Evolutionary conservation across 1,140 invertebrate species (phyloP).

Genomic region (Drosophila albomicans): DNA sequence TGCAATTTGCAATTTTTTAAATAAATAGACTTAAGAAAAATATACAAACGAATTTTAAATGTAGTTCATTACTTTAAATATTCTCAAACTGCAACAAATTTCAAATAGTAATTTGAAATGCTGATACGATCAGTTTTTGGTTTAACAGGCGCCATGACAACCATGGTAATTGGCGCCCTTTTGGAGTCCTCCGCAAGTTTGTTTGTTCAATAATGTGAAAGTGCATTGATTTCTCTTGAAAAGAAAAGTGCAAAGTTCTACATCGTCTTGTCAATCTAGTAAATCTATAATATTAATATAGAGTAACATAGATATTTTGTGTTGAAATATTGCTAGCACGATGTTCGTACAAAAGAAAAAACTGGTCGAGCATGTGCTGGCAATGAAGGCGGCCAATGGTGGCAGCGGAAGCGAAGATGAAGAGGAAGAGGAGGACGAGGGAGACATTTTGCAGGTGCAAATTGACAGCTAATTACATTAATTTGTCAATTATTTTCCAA

Average conservation of each 20-base stretch:
- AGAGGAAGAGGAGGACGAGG: constrained; percentile 80
- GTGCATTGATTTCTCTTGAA: constrained; percentile 35
- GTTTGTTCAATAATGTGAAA: constrained; percentile 38
- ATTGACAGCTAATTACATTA: constrained; percentile 26
- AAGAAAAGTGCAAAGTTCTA: constrained; percentile 14
- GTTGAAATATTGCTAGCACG: constrained; percentile 43
- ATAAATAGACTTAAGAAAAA: not conserved
- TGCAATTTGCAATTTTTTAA: not conserved
- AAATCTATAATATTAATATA: constrained; percentile 63
- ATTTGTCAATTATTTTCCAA: constrained; percentile 37
- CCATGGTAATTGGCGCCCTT: constrained; percentile 12
- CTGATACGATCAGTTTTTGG: constrained; percentile 4
- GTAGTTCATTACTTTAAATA: not conserved
- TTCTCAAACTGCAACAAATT: not conserved
- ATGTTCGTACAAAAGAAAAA: constrained; percentile 84
- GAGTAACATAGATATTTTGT: constrained; percentile 54
- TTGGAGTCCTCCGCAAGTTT: constrained; percentile 22
- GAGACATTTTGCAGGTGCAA: constrained; percentile 82
- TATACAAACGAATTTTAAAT: not conserved
- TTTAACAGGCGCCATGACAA: not conserved
- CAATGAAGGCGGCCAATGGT: constrained; percentile 65
- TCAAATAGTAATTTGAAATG: not conserved
- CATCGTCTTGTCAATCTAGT: constrained; percentile 41
- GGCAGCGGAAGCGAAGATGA: constrained; percentile 64
- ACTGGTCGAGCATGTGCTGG: constrained; percentile 79